Conservation (phyloP, 2,113 vertebrate genomes). For the Oreochromis aureus region DNA sequence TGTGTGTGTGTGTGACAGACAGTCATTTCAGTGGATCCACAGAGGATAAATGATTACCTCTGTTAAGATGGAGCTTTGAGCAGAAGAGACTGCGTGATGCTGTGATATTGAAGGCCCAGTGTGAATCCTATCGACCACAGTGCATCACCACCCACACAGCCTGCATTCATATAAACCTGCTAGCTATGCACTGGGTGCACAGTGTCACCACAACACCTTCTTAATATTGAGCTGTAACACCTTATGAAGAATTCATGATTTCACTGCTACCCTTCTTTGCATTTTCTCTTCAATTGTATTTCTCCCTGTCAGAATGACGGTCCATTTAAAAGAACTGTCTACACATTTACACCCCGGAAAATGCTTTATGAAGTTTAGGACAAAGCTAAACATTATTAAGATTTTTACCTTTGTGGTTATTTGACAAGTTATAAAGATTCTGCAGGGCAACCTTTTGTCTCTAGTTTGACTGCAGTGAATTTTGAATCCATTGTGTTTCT, state of each 20-base stretch:
- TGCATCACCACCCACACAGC: slow-evolving; percentile 26
- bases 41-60: slow-evolving; percentile 61
- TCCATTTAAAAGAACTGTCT: neutral
- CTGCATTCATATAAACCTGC: slow-evolving; percentile 2
- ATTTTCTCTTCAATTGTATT: neutral
- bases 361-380: neutral
- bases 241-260: neutral
- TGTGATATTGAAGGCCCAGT: slow-evolving; percentile 31
- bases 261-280: neutral
- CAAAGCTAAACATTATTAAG: neutral
- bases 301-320: neutral
- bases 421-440: neutral
- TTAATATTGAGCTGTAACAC: neutral
- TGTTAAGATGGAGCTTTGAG: slow-evolving; percentile 49
- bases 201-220: neutral
- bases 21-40: slow-evolving; percentile 26
- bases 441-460: neutral
- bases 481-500: neutral
- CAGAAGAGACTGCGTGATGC: slow-evolving; percentile 26
- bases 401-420: neutral
- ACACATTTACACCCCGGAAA: neutral
- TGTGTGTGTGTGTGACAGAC: neutral
- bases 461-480: neutral
- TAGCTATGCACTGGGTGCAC: neutral
- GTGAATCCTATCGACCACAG: slow-evolving; percentile 30